Base-by-base conservation (phyloP, 2,888 invertebrate genomes). In the Molorchus minor region DNA sequence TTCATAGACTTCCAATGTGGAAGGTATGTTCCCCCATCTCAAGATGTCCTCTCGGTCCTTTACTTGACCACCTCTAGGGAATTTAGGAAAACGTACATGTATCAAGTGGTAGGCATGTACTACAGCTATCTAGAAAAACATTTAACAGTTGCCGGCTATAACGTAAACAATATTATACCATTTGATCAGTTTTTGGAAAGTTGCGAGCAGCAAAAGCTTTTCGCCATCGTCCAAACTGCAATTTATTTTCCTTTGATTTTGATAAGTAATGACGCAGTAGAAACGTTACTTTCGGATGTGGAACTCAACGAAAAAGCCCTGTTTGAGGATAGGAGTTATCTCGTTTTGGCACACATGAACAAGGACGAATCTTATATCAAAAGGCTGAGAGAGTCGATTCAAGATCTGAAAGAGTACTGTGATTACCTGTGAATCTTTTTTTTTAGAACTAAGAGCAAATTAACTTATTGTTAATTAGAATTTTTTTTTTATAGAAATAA, bases 21-120 rank as follows among this genome's bases (percentile, higher is more conserved):
- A 0, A 65, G 80, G 56, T 90, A 87, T 71, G 85, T 85, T 12
- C 88, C 90, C 0, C 87, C 88, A 0, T 84, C 87, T 15, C 82
- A 88, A 41, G 91, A 92, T 69, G 80, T 88, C 0, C 82, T 86
- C 75, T 69, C 74, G 1, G 36, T 77, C 12, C 52, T 79, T 7
- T 72, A 74, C 57, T 55, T 77, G 33, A 77, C 71, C 2, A 79
- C 78, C 5, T 69, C 70, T 1, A 67, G 73, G 33, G 64, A 71
- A 30, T 75, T 77, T 45, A 62, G 78, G 16, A 60, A 69, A 29
- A 51, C 70, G 25, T 53, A 72, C 51, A 65, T 76, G 66, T 71
- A 74, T 52, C 62, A 72, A 56, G 56, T 78, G 10, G 69, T 76
- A 12, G 75, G 75, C 1, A 64, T 74, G 43, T 80, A 80, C 63